Conservation (phyloP, 2,888 invertebrate species). For the Apotomis turbidana region DNA sequence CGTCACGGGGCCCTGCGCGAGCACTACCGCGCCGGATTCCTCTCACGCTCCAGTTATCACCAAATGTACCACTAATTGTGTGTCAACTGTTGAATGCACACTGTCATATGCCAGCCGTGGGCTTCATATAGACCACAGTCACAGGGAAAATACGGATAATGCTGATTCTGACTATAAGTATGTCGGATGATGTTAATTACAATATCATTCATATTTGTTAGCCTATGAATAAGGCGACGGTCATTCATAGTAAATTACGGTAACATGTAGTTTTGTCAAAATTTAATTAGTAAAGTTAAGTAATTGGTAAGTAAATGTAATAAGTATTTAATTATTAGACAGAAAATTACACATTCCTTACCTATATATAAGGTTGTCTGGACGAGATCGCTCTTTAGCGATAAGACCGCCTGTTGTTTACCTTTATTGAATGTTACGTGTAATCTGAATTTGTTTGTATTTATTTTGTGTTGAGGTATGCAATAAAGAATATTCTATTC, state of each 20-base stretch:
- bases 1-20: constrained; percentile 72
- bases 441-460: no score
- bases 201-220: background rate
- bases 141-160: constrained; percentile 8
- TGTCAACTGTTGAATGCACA: constrained; percentile 66
- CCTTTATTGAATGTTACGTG: no score
- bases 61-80: constrained; percentile 75
- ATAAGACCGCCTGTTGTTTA: no score
- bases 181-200: no score
- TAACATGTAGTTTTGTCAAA: background rate
- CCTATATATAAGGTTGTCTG: background rate
- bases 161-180: background rate
- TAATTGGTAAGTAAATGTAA: no score
- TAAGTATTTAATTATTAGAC: background rate
- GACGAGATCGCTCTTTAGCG: no score
- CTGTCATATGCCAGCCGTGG: constrained; percentile 32
- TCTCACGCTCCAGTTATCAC: constrained; percentile 81
- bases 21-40: constrained; percentile 72
- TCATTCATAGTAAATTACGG: background rate
- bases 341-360: background rate
- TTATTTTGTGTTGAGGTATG: no score
- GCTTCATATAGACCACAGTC: constrained; percentile 3
- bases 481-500: no score
- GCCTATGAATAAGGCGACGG: background rate
- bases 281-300: no score